Percentiles rank a stretch among this genome's conserved stretches.
Evolutionary conservation across 1,140 invertebrate species (phyloP).

Genomic region (Solenopsis invicta): DNA sequence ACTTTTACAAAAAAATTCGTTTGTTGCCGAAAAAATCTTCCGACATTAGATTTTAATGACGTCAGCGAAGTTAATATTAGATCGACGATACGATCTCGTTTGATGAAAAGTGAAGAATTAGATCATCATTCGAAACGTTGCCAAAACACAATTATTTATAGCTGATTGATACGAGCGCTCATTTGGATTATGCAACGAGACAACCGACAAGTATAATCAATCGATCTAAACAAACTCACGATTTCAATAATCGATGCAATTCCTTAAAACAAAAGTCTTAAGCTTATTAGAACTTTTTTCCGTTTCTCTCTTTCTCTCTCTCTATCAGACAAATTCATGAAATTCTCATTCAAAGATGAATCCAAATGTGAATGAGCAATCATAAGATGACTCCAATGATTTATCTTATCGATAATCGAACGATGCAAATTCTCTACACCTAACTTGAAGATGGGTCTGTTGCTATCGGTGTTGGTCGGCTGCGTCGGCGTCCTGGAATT

Average conservation of each 20-base stretch:
- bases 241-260: background rate
- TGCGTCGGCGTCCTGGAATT: constrained; percentile 91
- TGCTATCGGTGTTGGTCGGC: constrained; percentile 91
- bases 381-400: background rate
- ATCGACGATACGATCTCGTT: constrained; percentile 1
- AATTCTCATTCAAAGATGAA: constrained; percentile 9
- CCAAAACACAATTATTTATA: constrained; percentile 57
- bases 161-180: constrained; percentile 41
- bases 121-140: constrained; percentile 47
- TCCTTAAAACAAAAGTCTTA: background rate
- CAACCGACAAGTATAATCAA: background rate
- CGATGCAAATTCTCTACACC: background rate
- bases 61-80: constrained; percentile 38
- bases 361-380: background rate
- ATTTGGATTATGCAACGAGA: constrained; percentile 40
- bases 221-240: background rate
- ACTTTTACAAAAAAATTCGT: background rate
- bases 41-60: background rate
- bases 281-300: background rate
- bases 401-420: too few species aligned
- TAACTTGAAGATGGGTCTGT: constrained; percentile 88
- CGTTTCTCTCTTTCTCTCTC: background rate
- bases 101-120: constrained; percentile 38
- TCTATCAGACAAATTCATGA: background rate
- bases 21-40: background rate